Base-by-base conservation (phyloP, 1,140 invertebrate genomes). In the Diploscapter pachys region DNA sequence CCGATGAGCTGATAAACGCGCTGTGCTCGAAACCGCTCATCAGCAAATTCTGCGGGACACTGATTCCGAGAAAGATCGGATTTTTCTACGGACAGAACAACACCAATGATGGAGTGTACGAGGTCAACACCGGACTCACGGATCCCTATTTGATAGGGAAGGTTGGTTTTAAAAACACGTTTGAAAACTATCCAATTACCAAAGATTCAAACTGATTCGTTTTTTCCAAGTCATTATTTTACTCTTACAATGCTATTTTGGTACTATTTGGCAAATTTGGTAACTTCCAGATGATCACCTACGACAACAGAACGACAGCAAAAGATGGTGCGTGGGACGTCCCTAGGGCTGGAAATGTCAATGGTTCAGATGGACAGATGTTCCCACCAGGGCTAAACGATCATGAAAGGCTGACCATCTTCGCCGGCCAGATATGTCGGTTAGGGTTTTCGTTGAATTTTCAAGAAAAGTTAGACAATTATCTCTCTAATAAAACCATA, bases 281-380 rank as follows among this genome's bases (percentile, higher is more conserved):
- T 31, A 31, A 31, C 31, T 31, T 31, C 31, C 31, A 31, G 31
- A 31, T 31, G 31, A 31, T 31, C 31, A 31, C 81, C 13, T 82
- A 66, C 68, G 79, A 82, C 63, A 80, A 79, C 55, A 59, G 66
- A 74, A 80, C 73, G 5, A 11, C 52, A 11, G 55, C 82, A 59
- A 54, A 70, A 4, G 70, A 72, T 59, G 53, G 13, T 13, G 64
- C 64, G 4, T 84, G 81, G 80, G 83, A 78, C 52, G 76, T 73
- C 48, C 52, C 49, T 9, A 56, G 77, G 11, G 83, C 83, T 3
- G 59, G 81, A 56, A 80, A 77, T 78, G 73, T 84, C 63, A 83
- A 83, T 51, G 82, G 83, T 52, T 81, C 78, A 48, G 82, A 83
- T 52, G 82, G 82, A 11, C 80, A 85, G 65, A 52, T 85, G n/a